phyloP scores from a whole-genome alignment of 2,113 vertebrate species.

The Phrynosoma blainvillii region DNA sequence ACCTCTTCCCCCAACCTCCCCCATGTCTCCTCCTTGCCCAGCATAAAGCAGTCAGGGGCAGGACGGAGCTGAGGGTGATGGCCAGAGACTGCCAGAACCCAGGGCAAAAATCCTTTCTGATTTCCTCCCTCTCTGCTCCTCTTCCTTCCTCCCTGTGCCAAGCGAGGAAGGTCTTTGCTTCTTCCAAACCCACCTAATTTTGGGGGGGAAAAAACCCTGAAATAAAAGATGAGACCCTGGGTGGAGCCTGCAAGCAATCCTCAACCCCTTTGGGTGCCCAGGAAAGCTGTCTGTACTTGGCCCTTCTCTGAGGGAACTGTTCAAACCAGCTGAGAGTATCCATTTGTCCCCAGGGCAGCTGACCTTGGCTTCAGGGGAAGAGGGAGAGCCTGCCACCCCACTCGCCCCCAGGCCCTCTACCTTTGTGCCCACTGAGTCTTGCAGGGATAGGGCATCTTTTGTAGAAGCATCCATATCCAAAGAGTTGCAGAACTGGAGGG shows the following conservation, averaged over 20 bases:
- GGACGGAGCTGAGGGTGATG: not conserved
- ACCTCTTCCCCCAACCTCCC: too few relatives aligned
- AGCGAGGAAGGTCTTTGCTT: not conserved
- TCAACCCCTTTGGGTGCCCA: too few relatives aligned
- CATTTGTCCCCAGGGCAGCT: too few relatives aligned
- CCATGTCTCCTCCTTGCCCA: too few relatives aligned
- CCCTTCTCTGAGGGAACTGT: not conserved
- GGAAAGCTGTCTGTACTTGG: too few relatives aligned
- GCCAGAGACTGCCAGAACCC: accelerated
- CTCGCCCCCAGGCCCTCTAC: not conserved
- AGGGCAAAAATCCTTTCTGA: not conserved
- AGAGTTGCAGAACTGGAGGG: not conserved
- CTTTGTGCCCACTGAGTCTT: too few relatives aligned
- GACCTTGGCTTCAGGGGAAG: too few relatives aligned
- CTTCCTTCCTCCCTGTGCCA: not conserved
- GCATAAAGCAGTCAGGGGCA: too few relatives aligned
- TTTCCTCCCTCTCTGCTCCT: not conserved
- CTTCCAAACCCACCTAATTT: not conserved
- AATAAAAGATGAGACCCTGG: too few relatives aligned
- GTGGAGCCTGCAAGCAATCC: not conserved
- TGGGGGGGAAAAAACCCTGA: too few relatives aligned
- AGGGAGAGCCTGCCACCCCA: too few relatives aligned
- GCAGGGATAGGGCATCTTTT: not conserved
- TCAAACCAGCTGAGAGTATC: not conserved
- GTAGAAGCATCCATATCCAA: too few relatives aligned